phyloP scores from a whole-genome alignment of 2,888 invertebrate species.

The Scelioninae gen. 1 region DNA sequence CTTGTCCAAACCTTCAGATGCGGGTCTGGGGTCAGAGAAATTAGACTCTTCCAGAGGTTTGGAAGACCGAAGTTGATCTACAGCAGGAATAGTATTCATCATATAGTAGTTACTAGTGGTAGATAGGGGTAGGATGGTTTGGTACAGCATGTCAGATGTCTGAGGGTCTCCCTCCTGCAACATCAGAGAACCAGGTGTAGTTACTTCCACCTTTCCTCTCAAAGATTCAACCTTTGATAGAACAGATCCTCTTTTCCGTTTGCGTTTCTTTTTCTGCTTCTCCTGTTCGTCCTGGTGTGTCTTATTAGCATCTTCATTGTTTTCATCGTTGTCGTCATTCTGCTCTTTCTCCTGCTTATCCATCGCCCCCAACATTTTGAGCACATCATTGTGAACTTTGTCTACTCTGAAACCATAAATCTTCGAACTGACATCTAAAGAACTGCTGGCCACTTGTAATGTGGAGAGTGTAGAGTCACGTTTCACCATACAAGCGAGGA shows the following conservation, averaged over 20 bases:
- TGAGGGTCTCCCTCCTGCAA: slow-evolving; percentile 75
- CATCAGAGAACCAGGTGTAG: slow-evolving; percentile 71
- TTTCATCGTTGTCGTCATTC: slow-evolving; percentile 48
- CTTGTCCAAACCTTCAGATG: slow-evolving; percentile 82
- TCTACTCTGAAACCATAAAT: slow-evolving; percentile 95
- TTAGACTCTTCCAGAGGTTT: slow-evolving; percentile 70
- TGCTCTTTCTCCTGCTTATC: slow-evolving; percentile 79
- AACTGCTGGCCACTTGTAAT: slow-evolving; percentile 92
- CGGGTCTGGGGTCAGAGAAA: slow-evolving; percentile 87
- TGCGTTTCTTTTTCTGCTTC: slow-evolving; percentile 71
- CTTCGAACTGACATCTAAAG: slow-evolving; percentile 94
- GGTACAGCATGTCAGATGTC: slow-evolving; percentile 77
- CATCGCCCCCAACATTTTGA: slow-evolving; percentile 90
- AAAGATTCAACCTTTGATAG: slow-evolving; percentile 71
- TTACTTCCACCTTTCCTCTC: slow-evolving; percentile 70
- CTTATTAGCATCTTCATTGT: slow-evolving; percentile 62
- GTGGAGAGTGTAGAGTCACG: too few species aligned
- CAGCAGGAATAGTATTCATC: slow-evolving; percentile 69
- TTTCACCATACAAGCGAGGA: too few species aligned
- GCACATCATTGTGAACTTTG: slow-evolving; percentile 91
- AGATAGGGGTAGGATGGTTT: slow-evolving; percentile 75
- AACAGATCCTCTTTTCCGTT: slow-evolving; percentile 67
- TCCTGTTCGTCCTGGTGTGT: slow-evolving; percentile 69
- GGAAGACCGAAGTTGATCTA: not conserved
- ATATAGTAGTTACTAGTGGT: slow-evolving; percentile 71